Percentiles rank a stretch among this genome's conserved stretches.
These are phyloP conservation scores for Sebastes goodei DNA, from an alignment of 2,797 vertebrate species.

Conservation along the genomic window DNA sequence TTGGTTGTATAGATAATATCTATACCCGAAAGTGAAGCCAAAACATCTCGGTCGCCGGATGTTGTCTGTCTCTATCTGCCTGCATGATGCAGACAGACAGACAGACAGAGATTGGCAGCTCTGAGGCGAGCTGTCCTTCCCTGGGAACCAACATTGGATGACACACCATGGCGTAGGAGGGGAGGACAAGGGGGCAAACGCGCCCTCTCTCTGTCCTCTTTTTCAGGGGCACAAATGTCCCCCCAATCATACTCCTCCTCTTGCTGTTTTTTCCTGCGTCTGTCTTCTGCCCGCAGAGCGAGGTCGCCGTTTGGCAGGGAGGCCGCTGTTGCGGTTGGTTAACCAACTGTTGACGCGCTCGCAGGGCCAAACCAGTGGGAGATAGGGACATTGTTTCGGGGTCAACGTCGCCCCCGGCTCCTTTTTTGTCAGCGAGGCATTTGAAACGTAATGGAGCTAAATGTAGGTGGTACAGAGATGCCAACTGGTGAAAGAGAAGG, in stretches of 20 bases:
- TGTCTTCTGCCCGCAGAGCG: background rate
- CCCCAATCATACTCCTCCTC: background rate
- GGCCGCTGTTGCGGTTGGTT: background rate
- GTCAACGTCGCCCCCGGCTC: constrained; percentile 22
- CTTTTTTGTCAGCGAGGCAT: constrained; percentile 10
- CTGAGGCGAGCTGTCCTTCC: constrained; percentile 55
- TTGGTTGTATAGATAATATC: no score
- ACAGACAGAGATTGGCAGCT: constrained; percentile 38
- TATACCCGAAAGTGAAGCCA: no score
- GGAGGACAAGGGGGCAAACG: background rate
- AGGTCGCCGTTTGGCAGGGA: background rate
- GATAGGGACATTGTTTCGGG: constrained; percentile 45
- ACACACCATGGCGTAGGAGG: constrained; percentile 25
- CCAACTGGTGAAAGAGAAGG: background rate
- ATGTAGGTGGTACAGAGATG: constrained; percentile 22
- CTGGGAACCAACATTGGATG: constrained; percentile 42
- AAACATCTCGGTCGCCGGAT: background rate
- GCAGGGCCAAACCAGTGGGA: constrained; percentile 28
- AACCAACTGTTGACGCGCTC: constrained; percentile 25
- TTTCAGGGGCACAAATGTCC: constrained; percentile 37
- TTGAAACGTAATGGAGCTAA: constrained; percentile 14
- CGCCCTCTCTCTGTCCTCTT: constrained; percentile 35
- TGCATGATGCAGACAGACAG: background rate
- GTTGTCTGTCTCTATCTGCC: constrained; percentile 18
- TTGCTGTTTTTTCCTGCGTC: background rate